Conservation (phyloP, 2,113 vertebrate genomes). For the Pelusios castaneus region DNA sequence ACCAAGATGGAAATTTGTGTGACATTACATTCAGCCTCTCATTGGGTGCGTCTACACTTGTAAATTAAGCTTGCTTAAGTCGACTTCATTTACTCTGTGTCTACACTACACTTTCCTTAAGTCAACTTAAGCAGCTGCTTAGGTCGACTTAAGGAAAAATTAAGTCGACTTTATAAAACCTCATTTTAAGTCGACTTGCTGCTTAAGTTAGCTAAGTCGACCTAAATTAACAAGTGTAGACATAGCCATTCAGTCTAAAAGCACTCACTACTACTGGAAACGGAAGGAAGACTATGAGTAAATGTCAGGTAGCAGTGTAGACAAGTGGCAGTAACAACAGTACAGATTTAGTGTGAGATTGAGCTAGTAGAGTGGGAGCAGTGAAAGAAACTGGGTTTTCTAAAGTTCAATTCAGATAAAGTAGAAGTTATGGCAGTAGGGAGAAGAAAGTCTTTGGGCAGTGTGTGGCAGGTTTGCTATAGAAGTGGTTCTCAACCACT, state of each 20-base stretch:
- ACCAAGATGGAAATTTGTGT: neutral
- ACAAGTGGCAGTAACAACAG: neutral
- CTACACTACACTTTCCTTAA: too few relatives aligned
- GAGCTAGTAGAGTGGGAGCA: neutral
- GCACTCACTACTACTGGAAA: neutral
- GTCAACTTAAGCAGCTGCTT: too few relatives aligned
- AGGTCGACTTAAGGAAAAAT: too few relatives aligned
- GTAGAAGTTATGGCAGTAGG: neutral
- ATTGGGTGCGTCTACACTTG: too few relatives aligned
- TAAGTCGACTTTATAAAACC: too few relatives aligned
- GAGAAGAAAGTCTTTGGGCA: neutral
- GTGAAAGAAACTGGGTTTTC: neutral
- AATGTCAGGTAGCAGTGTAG: neutral
- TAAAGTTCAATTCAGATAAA: neutral
- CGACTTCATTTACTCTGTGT: too few relatives aligned
- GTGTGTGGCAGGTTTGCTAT: neutral
- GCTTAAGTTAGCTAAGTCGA: too few relatives aligned
- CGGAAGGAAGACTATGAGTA: neutral
- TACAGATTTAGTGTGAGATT: neutral
- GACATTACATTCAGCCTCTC: neutral
- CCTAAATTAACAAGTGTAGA: too few relatives aligned
- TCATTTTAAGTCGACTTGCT: too few relatives aligned
- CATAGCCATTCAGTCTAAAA: neutral
- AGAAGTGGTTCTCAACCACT: too few relatives aligned
- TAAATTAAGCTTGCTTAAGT: too few relatives aligned